phyloP scores from a whole-genome alignment of 2,113 vertebrate genomes.

The Peromyscus maniculatus region DNA sequence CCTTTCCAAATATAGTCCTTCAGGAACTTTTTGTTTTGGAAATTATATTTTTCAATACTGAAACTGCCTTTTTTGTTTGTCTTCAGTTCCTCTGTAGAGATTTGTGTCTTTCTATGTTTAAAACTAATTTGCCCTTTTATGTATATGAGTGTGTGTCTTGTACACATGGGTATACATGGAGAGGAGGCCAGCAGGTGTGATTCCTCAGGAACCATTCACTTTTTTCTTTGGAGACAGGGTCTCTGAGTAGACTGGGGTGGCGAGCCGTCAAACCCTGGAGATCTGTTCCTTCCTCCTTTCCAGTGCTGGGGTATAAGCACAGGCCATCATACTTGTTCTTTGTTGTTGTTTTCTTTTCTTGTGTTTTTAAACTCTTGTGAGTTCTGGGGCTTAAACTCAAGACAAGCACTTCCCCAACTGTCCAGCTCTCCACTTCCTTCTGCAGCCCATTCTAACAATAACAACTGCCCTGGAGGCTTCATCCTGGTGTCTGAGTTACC shows the following conservation, averaged over 20 bases:
- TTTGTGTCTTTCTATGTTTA: background rate
- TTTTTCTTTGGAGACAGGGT: background rate
- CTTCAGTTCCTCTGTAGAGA: background rate
- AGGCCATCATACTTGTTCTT: background rate
- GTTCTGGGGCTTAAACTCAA: background rate
- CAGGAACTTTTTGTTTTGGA: background rate
- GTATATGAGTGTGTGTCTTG: background rate
- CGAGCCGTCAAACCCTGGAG: too few relatives aligned
- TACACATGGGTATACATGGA: background rate
- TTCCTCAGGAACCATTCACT: background rate
- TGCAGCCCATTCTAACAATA: background rate
- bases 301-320: background rate
- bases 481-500: background rate
- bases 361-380: background rate
- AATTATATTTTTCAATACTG: background rate
- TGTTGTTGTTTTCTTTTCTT: background rate
- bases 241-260: background rate
- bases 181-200: background rate
- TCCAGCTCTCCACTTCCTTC: background rate
- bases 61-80: background rate
- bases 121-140: background rate
- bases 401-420: background rate
- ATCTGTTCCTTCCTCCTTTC: background rate
- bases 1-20: background rate
- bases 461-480: background rate